phyloP scores from a whole-genome alignment of 1,140 invertebrate genomes.

The Plutomurus gul region DNA sequence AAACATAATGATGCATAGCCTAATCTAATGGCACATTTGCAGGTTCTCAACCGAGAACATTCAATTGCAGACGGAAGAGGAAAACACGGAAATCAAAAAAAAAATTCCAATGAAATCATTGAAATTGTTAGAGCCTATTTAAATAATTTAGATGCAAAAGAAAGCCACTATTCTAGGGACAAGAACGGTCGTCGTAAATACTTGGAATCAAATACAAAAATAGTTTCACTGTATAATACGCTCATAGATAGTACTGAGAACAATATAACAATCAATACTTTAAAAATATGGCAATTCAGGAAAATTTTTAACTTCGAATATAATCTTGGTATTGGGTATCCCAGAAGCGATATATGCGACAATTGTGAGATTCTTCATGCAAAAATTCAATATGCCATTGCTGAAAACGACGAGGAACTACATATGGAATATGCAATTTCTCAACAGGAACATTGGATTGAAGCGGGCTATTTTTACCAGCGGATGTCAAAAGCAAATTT shows the following conservation, averaged over 20 bases:
- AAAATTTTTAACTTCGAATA: conserved; percentile 33
- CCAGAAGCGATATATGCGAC: conserved; percentile 31
- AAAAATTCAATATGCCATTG: background rate
- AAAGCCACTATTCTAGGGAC: background rate
- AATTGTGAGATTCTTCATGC: background rate
- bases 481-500: background rate
- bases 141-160: background rate
- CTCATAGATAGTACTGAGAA: no score
- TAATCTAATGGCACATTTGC: no score
- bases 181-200: background rate
- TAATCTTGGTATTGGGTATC: conserved; percentile 34
- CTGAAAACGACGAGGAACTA: background rate
- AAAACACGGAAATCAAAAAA: background rate
- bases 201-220: background rate
- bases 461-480: background rate
- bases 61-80: background rate
- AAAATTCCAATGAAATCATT: background rate
- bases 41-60: background rate
- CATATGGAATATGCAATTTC: background rate
- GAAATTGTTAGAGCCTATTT: background rate
- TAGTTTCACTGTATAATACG: no score
- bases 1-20: no score
- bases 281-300: background rate
- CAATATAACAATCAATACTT: no score
- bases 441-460: background rate